Conservation (phyloP, 1,140 invertebrate genomes). For the Mya arenaria region DNA sequence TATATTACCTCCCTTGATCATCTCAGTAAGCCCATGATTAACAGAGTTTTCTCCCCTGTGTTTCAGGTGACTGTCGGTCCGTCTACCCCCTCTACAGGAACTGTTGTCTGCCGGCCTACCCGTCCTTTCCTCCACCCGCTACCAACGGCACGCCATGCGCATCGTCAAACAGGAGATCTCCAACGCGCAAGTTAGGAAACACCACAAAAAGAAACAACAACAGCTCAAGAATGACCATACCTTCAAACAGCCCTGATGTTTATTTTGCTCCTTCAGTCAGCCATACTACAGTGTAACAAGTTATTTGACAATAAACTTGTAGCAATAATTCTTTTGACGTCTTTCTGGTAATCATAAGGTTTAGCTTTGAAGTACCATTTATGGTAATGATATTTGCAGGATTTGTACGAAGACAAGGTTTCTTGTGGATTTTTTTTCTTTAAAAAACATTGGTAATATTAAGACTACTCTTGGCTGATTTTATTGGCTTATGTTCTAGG, state of each 20-base stretch:
- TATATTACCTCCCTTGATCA: too few species aligned
- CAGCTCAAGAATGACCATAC: conserved; percentile 43
- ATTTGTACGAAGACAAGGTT: too few species aligned
- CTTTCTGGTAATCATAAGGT: neutral
- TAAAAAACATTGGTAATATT: too few species aligned
- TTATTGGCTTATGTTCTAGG: too few species aligned
- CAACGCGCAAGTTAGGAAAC: conserved; percentile 20
- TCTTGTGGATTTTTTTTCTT: too few species aligned
- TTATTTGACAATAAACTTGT: neutral
- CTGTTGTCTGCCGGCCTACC: conserved; percentile 49
- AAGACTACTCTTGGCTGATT: too few species aligned
- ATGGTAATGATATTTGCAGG: neutral
- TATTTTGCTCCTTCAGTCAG: neutral
- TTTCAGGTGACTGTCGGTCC: conserved; percentile 57
- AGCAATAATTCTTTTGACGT: neutral
- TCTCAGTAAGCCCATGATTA: too few species aligned
- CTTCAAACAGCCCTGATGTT: neutral
- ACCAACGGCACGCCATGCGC: conserved; percentile 49
- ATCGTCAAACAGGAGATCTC: conserved; percentile 34
- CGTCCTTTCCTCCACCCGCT: conserved; percentile 38
- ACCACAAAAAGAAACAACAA: conserved; percentile 35
- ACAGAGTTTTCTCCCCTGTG: neutral
- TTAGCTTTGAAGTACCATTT: neutral
- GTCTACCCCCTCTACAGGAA: conserved; percentile 56
- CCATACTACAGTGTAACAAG: neutral